Evolutionary conservation across 2,113 vertebrate genomes (phyloP).

Genomic region (Lontra canadensis): DNA sequence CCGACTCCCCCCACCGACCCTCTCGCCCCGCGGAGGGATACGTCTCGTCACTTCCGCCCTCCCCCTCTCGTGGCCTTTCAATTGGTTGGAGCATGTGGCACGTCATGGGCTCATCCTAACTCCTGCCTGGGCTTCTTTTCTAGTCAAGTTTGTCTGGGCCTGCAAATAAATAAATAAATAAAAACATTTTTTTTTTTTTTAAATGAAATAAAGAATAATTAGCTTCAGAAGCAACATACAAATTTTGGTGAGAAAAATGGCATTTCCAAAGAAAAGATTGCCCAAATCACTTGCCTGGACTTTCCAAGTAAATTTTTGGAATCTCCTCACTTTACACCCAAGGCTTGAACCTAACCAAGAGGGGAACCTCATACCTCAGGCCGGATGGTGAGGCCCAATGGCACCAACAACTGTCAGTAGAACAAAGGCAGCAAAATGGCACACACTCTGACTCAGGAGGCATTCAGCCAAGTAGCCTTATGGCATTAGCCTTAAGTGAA

Average conservation of each 20-base stretch:
- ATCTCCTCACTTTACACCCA: conserved; percentile 31
- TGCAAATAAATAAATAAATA: conserved; percentile 67
- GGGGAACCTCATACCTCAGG: neutral
- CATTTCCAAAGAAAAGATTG: conserved; percentile 1
- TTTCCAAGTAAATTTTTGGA: conserved; percentile 29
- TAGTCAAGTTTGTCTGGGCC: conserved; percentile 75
- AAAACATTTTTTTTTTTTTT: neutral
- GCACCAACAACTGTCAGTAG: conserved; percentile 14
- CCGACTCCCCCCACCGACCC: conserved; percentile 80
- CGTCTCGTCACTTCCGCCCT: conserved; percentile 82
- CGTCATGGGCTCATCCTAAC: conserved; percentile 75
- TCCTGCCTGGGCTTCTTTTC: conserved; percentile 68
- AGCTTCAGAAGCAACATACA: neutral
- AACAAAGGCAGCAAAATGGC: conserved; percentile 48
- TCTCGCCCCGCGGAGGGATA: conserved; percentile 84
- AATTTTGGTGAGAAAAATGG: conserved; percentile 35
- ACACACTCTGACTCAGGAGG: neutral
- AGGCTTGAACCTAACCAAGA: conserved; percentile 9
- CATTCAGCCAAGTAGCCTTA: neutral
- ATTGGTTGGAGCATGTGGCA: conserved; percentile 26
- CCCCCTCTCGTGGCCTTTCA: neutral
- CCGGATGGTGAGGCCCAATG: conserved; percentile 37
- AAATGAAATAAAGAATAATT: conserved; percentile 54
- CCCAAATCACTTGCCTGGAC: conserved; percentile 15
- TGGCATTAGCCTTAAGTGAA: neutral